phyloP scores from a whole-genome alignment of 2,113 vertebrate genomes.

The Alouatta palliata region DNA sequence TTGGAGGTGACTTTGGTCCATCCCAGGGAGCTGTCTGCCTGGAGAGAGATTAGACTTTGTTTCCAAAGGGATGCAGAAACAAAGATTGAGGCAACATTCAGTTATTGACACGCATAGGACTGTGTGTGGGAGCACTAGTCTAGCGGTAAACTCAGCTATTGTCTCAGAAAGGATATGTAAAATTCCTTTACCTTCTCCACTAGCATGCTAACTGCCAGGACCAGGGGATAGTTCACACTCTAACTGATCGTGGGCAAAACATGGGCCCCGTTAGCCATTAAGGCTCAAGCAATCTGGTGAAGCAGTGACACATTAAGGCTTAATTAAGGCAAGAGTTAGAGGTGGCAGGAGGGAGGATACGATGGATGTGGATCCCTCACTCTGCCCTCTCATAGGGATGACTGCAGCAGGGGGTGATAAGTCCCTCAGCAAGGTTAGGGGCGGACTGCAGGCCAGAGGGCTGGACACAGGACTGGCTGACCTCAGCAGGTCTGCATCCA shows the following conservation, averaged over 20 bases:
- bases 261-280: background rate
- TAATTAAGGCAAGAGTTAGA: background rate
- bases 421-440: background rate
- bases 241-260: background rate
- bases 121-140: background rate
- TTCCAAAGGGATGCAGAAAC: slow-evolving; percentile 10
- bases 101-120: slow-evolving; percentile 29
- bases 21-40: background rate
- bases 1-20: background rate
- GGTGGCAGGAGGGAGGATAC: background rate
- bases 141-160: background rate
- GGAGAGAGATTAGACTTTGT: slow-evolving; percentile 18
- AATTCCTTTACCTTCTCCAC: background rate
- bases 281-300: background rate
- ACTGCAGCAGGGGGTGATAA: background rate
- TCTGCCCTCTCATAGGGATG: too few species aligned
- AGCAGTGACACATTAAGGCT: too few species aligned
- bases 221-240: background rate
- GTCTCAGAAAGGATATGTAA: slow-evolving; percentile 5
- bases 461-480: too few species aligned
- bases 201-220: background rate
- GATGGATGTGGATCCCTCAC: background rate
- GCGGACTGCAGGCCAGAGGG: background rate
- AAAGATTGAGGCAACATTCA: background rate
- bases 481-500: too few species aligned